A percentile compares a stretch with the other conserved stretches of the same genome.
phyloP scores from a whole-genome alignment of 2,888 invertebrate species.

The Melinaea marsaeus region DNA sequence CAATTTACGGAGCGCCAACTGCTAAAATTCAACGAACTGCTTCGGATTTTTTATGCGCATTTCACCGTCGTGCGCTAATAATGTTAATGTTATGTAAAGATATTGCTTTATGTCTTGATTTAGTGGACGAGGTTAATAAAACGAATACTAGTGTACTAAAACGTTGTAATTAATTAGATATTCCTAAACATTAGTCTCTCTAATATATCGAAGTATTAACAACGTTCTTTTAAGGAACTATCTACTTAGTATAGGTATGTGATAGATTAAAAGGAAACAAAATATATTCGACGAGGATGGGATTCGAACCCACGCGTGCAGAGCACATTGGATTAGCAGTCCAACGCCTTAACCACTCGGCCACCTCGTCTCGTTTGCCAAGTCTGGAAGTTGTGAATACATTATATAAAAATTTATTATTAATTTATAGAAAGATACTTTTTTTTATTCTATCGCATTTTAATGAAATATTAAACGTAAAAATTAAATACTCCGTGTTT shows the following conservation, averaged over 20 bases:
- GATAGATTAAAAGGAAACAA: constrained; percentile 2
- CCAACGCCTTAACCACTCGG: constrained; percentile 79
- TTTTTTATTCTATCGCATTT: too few relatives aligned
- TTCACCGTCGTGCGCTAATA: too few relatives aligned
- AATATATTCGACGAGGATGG: constrained; percentile 82
- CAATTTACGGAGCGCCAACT: constrained; percentile 19
- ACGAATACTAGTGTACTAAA: too few relatives aligned
- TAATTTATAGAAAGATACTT: not conserved
- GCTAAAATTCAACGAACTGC: constrained; percentile 13
- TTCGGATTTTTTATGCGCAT: too few relatives aligned
- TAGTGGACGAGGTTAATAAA: too few relatives aligned
- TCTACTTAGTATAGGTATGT: constrained; percentile 1
- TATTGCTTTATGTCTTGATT: too few relatives aligned
- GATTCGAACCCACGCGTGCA: constrained; percentile 91
- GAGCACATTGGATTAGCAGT: constrained; percentile 77
- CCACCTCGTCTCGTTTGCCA: constrained; percentile 65
- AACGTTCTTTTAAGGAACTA: not conserved
- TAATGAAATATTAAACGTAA: too few relatives aligned
- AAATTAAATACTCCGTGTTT: too few relatives aligned
- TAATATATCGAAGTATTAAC: too few relatives aligned
- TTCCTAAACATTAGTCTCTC: too few relatives aligned
- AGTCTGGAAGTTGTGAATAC: not conserved
- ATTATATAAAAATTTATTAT: not conserved
- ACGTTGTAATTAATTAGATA: too few relatives aligned
- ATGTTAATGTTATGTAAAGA: too few relatives aligned